Evolutionary conservation across 1,140 invertebrate genomes (phyloP).

Genomic region (Whitmania pigra): DNA sequence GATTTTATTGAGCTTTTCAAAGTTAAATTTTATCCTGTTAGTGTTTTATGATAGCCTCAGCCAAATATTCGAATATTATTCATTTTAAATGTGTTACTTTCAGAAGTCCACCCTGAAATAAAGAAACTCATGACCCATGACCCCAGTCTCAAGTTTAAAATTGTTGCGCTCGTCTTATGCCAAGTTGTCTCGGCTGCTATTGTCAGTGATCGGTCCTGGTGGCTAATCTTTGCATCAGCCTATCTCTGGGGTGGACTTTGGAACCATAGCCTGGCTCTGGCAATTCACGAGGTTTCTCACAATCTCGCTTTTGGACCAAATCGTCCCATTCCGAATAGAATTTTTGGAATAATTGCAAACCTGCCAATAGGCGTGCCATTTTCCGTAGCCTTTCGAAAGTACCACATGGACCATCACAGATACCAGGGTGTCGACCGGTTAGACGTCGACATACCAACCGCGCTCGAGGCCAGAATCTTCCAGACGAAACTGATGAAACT

Average conservation of each 20-base stretch:
- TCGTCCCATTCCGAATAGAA: slow-evolving; percentile 64
- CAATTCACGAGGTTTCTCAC: slow-evolving; percentile 92
- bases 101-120: slow-evolving; percentile 90
- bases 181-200: slow-evolving; percentile 70
- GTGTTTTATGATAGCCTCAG: neutral
- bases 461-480: slow-evolving; percentile 82
- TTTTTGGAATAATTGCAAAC: slow-evolving; percentile 89
- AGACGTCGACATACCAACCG: slow-evolving; percentile 89
- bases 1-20: neutral
- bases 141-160: slow-evolving; percentile 78
- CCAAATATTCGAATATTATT: slow-evolving; percentile 3
- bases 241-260: slow-evolving; percentile 93
- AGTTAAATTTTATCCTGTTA: neutral
- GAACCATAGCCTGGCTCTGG: slow-evolving; percentile 92
- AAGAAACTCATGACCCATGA: slow-evolving; percentile 88
- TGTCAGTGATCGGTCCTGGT: slow-evolving; percentile 52
- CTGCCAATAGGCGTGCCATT: slow-evolving; percentile 86
- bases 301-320: slow-evolving; percentile 89
- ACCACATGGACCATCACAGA: slow-evolving; percentile 89
- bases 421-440: slow-evolving; percentile 88
- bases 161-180: slow-evolving; percentile 64
- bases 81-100: slow-evolving; percentile 31
- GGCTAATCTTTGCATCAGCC: slow-evolving; percentile 49
- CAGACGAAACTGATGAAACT: slow-evolving; percentile 82
- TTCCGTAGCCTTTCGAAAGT: slow-evolving; percentile 91